Percentiles rank a stretch among this genome's conserved stretches.
Conservation (phyloP, 2,888 invertebrate genomes). For the Tetheella fluctuosa region DNA sequence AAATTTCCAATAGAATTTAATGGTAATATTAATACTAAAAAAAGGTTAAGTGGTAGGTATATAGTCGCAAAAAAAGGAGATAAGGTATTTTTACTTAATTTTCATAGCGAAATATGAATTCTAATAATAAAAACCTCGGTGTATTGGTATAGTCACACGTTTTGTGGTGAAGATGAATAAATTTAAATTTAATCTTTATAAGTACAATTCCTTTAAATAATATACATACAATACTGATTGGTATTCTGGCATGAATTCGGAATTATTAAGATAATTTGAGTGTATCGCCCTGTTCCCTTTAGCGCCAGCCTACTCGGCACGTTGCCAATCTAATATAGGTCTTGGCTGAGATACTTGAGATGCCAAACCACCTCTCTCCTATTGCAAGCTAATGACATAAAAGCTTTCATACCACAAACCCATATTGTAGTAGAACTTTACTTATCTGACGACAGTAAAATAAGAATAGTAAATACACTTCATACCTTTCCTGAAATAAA, state of each 20-base stretch:
- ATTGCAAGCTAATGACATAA: slow-evolving; percentile 3
- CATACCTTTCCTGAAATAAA: neutral
- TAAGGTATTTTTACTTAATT: too few species aligned
- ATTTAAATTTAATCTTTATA: too few species aligned
- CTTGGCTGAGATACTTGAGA: slow-evolving; percentile 5
- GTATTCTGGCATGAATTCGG: slow-evolving; percentile 5
- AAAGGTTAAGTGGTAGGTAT: too few species aligned
- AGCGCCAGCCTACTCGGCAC: neutral
- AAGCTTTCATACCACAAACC: neutral
- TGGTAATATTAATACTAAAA: too few species aligned
- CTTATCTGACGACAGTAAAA: neutral
- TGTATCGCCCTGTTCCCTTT: neutral
- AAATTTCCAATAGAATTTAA: too few species aligned
- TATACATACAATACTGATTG: neutral
- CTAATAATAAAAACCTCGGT: too few species aligned
- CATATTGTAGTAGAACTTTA: neutral
- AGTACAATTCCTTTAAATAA: too few species aligned
- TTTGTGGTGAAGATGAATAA: too few species aligned
- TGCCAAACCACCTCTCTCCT: neutral
- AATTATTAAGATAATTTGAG: slow-evolving; percentile 3
- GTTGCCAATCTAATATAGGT: slow-evolving; percentile 7
- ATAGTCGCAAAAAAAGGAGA: too few species aligned
- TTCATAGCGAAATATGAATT: too few species aligned
- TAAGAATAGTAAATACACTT: neutral
- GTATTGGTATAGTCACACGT: too few species aligned